A percentile compares a stretch with the other conserved stretches of the same genome.
Conservation (phyloP, 2,888 invertebrate species). For the Polyploca ridens region DNA sequence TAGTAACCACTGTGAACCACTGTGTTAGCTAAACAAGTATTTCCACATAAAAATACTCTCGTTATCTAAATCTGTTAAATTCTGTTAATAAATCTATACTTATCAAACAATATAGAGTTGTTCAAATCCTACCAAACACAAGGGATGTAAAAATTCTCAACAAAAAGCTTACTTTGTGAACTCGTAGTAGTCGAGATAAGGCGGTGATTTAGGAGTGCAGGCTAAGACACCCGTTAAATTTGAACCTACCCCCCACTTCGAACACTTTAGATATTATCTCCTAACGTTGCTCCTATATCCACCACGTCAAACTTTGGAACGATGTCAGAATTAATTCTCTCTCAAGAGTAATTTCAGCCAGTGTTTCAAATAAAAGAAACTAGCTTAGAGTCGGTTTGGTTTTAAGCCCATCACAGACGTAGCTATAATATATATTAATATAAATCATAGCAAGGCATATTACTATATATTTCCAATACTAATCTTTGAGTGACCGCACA, state of each 20-base stretch:
- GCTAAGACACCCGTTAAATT: conserved; percentile 7
- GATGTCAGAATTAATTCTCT: not conserved
- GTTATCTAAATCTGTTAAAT: no score
- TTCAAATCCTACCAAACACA: no score
- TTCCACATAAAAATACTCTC: no score
- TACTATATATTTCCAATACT: no score
- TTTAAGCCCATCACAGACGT: no score
- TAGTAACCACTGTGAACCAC: no score
- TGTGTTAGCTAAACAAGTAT: no score
- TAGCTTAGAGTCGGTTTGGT: not conserved
- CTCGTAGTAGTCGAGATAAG: not conserved
- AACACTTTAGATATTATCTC: conserved; percentile 2
- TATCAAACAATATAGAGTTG: no score
- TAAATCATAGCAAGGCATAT: no score
- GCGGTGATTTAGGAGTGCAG: conserved; percentile 6
- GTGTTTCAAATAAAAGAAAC: not conserved
- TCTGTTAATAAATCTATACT: no score
- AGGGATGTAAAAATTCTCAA: not conserved
- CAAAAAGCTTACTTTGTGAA: not conserved
- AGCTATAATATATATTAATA: no score
- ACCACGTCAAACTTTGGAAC: not conserved
- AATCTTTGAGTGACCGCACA: no score
- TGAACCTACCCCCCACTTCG: not conserved
- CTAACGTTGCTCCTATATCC: not conserved
- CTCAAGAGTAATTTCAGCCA: not conserved